Evolutionary conservation across 1,140 invertebrate species (phyloP), one percentile per base, ranked within the genome.

Genomic region (Orius laevigatus): DNA sequence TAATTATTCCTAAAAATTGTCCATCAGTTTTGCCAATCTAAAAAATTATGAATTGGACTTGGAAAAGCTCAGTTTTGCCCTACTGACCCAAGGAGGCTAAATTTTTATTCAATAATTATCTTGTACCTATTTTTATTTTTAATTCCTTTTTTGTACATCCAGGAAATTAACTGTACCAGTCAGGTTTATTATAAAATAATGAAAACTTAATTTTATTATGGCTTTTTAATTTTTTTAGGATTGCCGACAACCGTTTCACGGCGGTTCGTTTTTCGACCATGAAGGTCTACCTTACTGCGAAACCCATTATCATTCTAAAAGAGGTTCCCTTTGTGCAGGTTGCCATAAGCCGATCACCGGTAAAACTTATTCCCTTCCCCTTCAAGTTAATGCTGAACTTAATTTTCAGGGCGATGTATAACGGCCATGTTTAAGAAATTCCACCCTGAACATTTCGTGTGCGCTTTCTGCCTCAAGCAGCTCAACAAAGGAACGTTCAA

Each of bases 381-480:
- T n/a, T n/a, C n/a, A n/a, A n/a, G n/a, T n/a, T n/a, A n/a, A n/a
- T n/a, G n/a, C n/a, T n/a, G n/a, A n/a, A n/a, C n/a, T n/a, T n/a
- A n/a, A n/a, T 32, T 67, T 66, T 45, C 63, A 75, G 83, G 94
- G 48, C 84, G 93, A 11, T 98, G 94, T 65, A 95, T 98, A 62
- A 98, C 93, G 2, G 94, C 94, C 46, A 97, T 98, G 93, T 95
- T 93, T 66, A 76, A 87, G 44, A 98, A 98, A 68, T 98, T 95
- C 70, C 94, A 98, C 66, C 93, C 93, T 0, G 93, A 98, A 66
- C 94, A 98, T 68, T 98, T 98, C 63, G 90, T 95, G 1, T 97
- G 92, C 67, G 91, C 92, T 1, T 98, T 96, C 68, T 98, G 95
- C 60, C 68, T 96, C 51, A 89, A 94, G 60, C 92, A 96, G 64